These are phyloP conservation scores for Ailuropoda melanoleuca DNA, from an alignment of 2,113 vertebrate species.

Conservation along the genomic window DNA sequence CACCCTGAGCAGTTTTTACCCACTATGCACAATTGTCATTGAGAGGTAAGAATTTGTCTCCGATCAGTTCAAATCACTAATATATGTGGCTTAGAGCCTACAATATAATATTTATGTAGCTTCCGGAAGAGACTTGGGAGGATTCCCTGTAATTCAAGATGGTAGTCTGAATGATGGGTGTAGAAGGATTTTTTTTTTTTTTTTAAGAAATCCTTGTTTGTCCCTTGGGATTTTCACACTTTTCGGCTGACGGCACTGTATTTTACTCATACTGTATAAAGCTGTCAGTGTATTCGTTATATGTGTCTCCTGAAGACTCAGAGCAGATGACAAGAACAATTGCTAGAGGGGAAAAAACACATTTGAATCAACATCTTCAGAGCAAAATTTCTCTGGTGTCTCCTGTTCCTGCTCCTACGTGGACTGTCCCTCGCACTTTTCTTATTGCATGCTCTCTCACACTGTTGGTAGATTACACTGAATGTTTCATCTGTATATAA, in stretches of 20 bases:
- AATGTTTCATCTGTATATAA: conserved; percentile 90
- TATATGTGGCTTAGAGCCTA: conserved; percentile 3
- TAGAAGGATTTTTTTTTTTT: conserved; percentile 37
- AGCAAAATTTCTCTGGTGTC: conserved; percentile 70
- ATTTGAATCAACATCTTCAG: conserved; percentile 76
- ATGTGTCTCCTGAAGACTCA: conserved; percentile 73
- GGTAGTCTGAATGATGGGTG: conserved; percentile 33
- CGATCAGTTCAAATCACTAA: neutral
- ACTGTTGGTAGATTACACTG: conserved; percentile 82
- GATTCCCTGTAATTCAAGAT: conserved; percentile 68
- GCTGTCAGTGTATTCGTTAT: conserved; percentile 77
- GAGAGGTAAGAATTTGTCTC: neutral
- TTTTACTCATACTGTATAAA: conserved; percentile 80
- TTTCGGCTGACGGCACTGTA: conserved; percentile 69
- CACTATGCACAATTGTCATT: neutral
- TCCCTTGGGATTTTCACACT: conserved; percentile 72
- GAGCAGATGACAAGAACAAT: conserved; percentile 84
- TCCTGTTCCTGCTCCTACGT: conserved; percentile 69
- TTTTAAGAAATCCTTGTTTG: conserved; percentile 49
- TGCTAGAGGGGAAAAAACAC: conserved; percentile 74
- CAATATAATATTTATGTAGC: conserved; percentile 49
- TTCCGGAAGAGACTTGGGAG: conserved; percentile 64
- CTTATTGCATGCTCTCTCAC: conserved; percentile 78
- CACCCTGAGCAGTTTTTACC: neutral
- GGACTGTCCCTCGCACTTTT: conserved; percentile 71